Evolutionary conservation across 2,113 vertebrate species (phyloP), one percentile per base, ranked within the genome.

Genomic region (Phoenicopterus ruber): DNA sequence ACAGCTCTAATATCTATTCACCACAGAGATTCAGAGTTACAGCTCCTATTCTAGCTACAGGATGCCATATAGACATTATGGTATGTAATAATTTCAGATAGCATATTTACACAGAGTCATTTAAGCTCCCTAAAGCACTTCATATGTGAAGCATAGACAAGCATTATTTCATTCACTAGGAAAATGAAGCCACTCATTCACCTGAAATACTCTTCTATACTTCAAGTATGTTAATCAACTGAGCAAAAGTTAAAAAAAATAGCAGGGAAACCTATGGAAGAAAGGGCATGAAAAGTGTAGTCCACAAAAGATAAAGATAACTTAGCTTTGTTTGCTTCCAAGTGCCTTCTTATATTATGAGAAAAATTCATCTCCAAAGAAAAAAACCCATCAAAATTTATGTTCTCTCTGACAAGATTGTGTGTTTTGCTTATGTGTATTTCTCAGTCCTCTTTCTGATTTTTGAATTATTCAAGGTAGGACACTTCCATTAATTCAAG

Each of bases 91-190:
- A 87, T 87, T 95, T 94, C 83, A 89, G 34, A 46, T 28, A 89
- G 17, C 22, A 46, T 79, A 85, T 93, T 96, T 94, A 95, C 82
- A 46, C 13, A 77, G 38, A 79, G 16, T 13, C 9, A 50, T 89
- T 97, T 94, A 62, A 85, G 11, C 32, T 93, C n/a, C 46, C 79
- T 79, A 61, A 89, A 85, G 40, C 16, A 80, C 22, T 94, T 95
- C 22, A 70, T 4, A 1, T 82, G 46, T 72, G 17, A 90, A 49
- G 55, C 13, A 61, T 14, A 85, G 82, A 58, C 32, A 87, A 62
- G 38, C 17, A 42, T 46, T 87, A 61, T 85, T 91, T 91, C 72
- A 77, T 58, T 92, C 67, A 69, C 11, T 18, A 42, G 34, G n/a
- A 87, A 94, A 95, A 91, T 58, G 19, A 91, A 82, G 7, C 19